phyloP scores from a whole-genome alignment of 2,888 invertebrate species.

The Cancer borealis region DNA sequence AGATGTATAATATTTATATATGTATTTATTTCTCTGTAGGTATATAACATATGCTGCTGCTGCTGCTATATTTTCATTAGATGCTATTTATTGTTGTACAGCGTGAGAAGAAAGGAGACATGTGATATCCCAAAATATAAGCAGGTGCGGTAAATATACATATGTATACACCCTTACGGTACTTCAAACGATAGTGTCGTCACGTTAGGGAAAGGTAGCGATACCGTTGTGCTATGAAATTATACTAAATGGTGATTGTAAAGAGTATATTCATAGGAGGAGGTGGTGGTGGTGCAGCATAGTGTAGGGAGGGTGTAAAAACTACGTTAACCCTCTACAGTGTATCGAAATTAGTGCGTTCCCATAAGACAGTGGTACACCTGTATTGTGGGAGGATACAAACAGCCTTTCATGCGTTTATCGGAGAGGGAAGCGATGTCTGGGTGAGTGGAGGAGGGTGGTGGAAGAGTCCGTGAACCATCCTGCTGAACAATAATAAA shows the following conservation, averaged over 20 bases:
- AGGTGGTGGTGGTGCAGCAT: constrained; percentile 35
- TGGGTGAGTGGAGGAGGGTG: constrained; percentile 41
- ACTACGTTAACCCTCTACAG: not conserved
- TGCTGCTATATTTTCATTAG: constrained; percentile 46
- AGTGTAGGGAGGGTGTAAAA: not conserved
- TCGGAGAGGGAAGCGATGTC: constrained; percentile 35
- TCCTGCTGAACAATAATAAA: constrained; percentile 71
- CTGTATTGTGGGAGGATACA: not conserved
- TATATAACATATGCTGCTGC: constrained; percentile 31
- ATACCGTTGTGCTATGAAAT: not conserved
- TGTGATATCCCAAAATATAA: constrained; percentile 59
- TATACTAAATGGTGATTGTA: not conserved
- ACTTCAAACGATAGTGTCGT: not conserved
- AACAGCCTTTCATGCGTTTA: not conserved
- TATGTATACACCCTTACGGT: constrained; percentile 40
- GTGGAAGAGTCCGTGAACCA: constrained; percentile 60
- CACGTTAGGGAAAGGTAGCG: not conserved
- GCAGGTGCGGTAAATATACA: constrained; percentile 52
- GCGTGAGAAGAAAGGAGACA: constrained; percentile 11
- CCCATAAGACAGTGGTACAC: not conserved
- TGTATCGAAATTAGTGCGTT: not conserved
- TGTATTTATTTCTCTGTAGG: constrained; percentile 52
- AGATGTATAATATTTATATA: constrained; percentile 54
- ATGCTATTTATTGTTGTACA: constrained; percentile 57
- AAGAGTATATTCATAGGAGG: not conserved